These are phyloP conservation scores for Salvelinus fontinalis DNA, from an alignment of 2,113 vertebrate genomes.

Conservation along the genomic window DNA sequence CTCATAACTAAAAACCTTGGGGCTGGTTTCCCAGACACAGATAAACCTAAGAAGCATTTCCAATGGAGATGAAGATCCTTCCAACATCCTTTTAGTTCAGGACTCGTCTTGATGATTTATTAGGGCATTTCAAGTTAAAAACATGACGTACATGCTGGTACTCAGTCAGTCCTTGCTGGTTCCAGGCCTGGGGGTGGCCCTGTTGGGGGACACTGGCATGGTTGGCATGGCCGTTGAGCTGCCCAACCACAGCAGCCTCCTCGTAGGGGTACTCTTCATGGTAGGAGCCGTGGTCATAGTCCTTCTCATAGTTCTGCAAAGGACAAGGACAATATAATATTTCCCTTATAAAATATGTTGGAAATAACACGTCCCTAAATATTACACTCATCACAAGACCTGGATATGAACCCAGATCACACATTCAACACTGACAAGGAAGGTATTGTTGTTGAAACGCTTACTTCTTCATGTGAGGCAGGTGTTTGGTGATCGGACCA, in stretches of 20 bases:
- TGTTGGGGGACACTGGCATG: conserved; percentile 47
- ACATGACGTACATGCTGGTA: conserved; percentile 29
- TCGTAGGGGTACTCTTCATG: conserved; percentile 64
- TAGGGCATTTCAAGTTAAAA: too few species aligned
- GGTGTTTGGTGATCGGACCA: conserved; percentile 73
- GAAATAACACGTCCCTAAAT: not conserved
- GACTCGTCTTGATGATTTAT: too few species aligned
- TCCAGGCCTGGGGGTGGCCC: conserved; percentile 73
- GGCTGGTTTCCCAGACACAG: too few species aligned
- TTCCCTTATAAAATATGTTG: too few species aligned
- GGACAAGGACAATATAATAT: conserved; percentile 8
- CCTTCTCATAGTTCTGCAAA: conserved; percentile 66
- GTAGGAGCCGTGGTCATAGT: conserved; percentile 58
- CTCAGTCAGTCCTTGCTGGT: conserved; percentile 56
- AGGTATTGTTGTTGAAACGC: conserved; percentile 18
- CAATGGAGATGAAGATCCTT: too few species aligned
- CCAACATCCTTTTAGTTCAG: too few species aligned
- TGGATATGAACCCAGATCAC: not conserved
- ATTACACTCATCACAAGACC: not conserved
- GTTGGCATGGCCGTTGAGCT: conserved; percentile 57
- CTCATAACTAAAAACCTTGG: too few species aligned
- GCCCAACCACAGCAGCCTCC: conserved; percentile 42
- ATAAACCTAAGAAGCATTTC: too few species aligned
- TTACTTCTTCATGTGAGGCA: conserved; percentile 71
- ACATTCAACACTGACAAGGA: conserved; percentile 2